These are phyloP conservation scores for Acanthisitta chloris DNA, from an alignment of 2,113 vertebrate genomes.

Conservation along the genomic window DNA sequence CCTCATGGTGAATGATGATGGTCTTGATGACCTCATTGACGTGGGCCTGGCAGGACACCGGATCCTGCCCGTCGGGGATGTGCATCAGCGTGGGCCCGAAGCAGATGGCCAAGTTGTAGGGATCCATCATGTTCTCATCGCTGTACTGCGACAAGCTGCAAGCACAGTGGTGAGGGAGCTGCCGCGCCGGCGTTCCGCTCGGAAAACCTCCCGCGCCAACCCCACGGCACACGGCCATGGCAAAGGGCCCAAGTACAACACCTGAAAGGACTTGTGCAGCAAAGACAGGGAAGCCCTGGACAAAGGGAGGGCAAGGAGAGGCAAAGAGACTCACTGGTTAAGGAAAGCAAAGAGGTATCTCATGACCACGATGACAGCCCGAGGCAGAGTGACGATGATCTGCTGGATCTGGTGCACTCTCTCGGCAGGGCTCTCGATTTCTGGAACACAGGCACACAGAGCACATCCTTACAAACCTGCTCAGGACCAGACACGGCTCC, in stretches of 20 bases:
- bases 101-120: slow-evolving; percentile 98
- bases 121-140: slow-evolving; percentile 99
- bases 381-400: slow-evolving; percentile 87
- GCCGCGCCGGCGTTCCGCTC: rapidly evolving
- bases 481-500: not conserved
- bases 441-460: slow-evolving; percentile 74
- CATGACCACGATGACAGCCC: slow-evolving; percentile 93
- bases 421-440: slow-evolving; percentile 86
- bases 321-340: slow-evolving; percentile 89
- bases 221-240: not conserved
- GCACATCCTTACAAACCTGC: not conserved
- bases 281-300: not conserved
- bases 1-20: slow-evolving; percentile 92
- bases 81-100: slow-evolving; percentile 98
- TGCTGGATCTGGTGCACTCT: slow-evolving; percentile 95
- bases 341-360: slow-evolving; percentile 98
- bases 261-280: not conserved
- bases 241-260: not conserved
- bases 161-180: not conserved
- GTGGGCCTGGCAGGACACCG: slow-evolving; percentile 94
- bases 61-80: slow-evolving; percentile 96
- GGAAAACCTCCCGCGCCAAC: not conserved
- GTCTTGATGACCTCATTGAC: slow-evolving; percentile 99
- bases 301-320: not conserved
- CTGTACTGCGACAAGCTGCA: slow-evolving; percentile 94